Evolutionary conservation across 1,140 invertebrate species (phyloP).

Genomic region (Drosophila kurseongensis): DNA sequence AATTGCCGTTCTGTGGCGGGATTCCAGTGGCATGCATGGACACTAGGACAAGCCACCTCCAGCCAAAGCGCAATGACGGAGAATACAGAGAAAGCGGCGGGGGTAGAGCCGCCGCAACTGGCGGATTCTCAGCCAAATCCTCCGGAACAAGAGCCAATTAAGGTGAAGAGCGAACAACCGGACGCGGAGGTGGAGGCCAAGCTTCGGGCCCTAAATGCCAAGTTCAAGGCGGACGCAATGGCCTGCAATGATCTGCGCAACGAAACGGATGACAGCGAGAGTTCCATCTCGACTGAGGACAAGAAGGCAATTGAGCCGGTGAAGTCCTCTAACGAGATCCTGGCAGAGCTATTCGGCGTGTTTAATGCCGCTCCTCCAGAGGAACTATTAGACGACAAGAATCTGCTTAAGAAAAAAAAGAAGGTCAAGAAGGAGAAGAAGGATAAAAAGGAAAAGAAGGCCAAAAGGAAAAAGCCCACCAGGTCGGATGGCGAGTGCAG

Average conservation of each 20-base stretch:
- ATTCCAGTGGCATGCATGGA: slow-evolving; percentile 8
- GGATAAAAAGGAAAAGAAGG: slow-evolving; percentile 84
- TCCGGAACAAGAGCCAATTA: slow-evolving; percentile 7
- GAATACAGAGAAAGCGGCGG: slow-evolving; percentile 38
- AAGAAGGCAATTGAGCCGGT: slow-evolving; percentile 85
- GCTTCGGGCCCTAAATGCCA: slow-evolving; percentile 57
- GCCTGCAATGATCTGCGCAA: slow-evolving; percentile 14
- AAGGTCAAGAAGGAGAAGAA: slow-evolving; percentile 85
- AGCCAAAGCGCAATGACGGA: slow-evolving; percentile 56
- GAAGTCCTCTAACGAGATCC: slow-evolving; percentile 91
- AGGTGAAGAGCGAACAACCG: slow-evolving; percentile 59
- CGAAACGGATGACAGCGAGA: slow-evolving; percentile 21
- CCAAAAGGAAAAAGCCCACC: slow-evolving; percentile 85
- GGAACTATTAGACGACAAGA: slow-evolving; percentile 73
- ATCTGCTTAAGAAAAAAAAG: slow-evolving; percentile 82
- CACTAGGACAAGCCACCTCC: slow-evolving; percentile 4
- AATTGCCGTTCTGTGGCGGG: not conserved
- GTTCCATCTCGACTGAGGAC: slow-evolving; percentile 52
- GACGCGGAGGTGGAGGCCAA: slow-evolving; percentile 67
- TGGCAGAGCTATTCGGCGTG: slow-evolving; percentile 91
- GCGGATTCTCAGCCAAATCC: slow-evolving; percentile 18
- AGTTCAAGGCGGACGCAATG: slow-evolving; percentile 37
- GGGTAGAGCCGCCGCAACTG: slow-evolving; percentile 32
- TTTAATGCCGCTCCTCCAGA: slow-evolving; percentile 86
- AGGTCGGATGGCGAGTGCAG: slow-evolving; percentile 86